Evolutionary conservation across 1,140 invertebrate genomes (phyloP).

Genomic region (Pectinophora gossypiella): DNA sequence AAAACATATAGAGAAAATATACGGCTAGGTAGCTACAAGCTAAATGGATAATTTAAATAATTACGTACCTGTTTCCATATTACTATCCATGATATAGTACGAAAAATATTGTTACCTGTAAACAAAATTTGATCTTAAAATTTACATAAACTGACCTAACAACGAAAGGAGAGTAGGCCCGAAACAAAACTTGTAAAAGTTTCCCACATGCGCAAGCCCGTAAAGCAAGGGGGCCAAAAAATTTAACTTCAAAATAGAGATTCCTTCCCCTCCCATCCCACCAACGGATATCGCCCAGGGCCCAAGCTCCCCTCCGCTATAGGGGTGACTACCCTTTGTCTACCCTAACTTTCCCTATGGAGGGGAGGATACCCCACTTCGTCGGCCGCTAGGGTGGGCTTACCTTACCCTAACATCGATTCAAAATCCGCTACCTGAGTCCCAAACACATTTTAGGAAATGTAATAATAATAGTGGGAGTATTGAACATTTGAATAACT

Average conservation of each 20-base stretch:
- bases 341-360: slow-evolving; percentile 59
- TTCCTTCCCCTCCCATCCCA: slow-evolving; percentile 41
- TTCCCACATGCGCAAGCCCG: slow-evolving; percentile 34
- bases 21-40: too few relatives aligned
- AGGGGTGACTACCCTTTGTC: slow-evolving; percentile 70
- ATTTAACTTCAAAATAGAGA: slow-evolving; percentile 55
- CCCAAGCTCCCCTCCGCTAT: slow-evolving; percentile 57
- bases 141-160: too few relatives aligned
- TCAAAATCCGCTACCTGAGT: slow-evolving; percentile 45
- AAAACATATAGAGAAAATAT: too few relatives aligned
- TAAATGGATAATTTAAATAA: too few relatives aligned
- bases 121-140: too few relatives aligned
- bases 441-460: slow-evolving; percentile 14
- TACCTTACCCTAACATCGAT: slow-evolving; percentile 37
- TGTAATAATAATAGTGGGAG: slow-evolving; percentile 24
- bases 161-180: too few relatives aligned
- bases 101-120: too few relatives aligned
- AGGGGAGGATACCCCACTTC: slow-evolving; percentile 66
- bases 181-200: too few relatives aligned
- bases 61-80: too few relatives aligned
- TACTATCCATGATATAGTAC: too few relatives aligned
- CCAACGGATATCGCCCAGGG: slow-evolving; percentile 44
- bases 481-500: too few relatives aligned
- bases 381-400: slow-evolving; percentile 48
- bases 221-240: slow-evolving; percentile 32